Percentiles rank a stretch among this genome's conserved stretches.
phyloP scores from a whole-genome alignment of 2,113 vertebrate genomes.

The Pelodiscus sinensis region DNA sequence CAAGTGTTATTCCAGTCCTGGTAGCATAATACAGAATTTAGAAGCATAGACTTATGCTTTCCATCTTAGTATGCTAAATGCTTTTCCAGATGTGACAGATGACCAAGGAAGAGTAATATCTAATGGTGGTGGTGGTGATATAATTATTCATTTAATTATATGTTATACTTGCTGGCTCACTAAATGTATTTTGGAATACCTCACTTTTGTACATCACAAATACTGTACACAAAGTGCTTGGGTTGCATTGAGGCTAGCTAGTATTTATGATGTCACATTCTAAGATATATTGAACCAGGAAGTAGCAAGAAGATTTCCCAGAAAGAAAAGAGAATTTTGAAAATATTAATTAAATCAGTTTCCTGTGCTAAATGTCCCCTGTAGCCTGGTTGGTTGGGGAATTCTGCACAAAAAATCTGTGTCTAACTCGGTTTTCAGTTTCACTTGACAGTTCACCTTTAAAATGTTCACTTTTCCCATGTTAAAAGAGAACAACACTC shows the following conservation, averaged over 20 bases:
- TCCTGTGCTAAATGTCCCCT: not conserved
- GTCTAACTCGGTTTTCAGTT: not conserved
- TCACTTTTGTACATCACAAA: not conserved
- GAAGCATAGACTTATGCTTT: too few relatives aligned
- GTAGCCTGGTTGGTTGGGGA: not conserved
- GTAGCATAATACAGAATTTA: too few relatives aligned
- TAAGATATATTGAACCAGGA: not conserved
- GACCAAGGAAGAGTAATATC: not conserved
- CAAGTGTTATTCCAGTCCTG: too few relatives aligned
- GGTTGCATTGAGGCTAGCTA: not conserved
- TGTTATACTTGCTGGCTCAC: not conserved
- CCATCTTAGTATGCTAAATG: too few relatives aligned
- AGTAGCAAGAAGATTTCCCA: not conserved
- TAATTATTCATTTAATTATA: not conserved
- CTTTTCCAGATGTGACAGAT: not conserved
- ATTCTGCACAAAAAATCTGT: not conserved
- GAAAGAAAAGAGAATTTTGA: not conserved
- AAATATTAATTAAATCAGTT: accelerated
- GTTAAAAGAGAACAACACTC: not conserved
- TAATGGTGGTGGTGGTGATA: not conserved
- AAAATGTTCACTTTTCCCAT: not conserved
- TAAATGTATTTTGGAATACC: not conserved
- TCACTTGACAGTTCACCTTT: not conserved
- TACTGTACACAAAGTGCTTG: not conserved
- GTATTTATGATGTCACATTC: conserved; percentile 11